Evolutionary conservation across 2,888 invertebrate species (phyloP), one percentile per base, ranked within the genome.

Genomic region (Cosmia trapezina): DNA sequence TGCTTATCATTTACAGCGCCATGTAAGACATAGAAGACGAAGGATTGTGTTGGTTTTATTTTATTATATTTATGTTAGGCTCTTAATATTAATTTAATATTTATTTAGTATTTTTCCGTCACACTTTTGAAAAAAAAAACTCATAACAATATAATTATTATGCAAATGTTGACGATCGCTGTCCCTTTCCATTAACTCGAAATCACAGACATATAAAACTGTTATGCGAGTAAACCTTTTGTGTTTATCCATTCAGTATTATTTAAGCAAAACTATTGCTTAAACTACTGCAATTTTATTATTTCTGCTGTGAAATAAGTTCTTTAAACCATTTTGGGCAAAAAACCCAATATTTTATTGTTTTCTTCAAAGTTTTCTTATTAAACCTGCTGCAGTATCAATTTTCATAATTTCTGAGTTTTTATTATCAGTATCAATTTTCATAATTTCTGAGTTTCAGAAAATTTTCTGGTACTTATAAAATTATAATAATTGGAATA

Each of bases 121-220:
- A 17, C 3, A 28, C 11, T 17, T 47, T 28, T 12, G 2, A 17
- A n/a, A 49, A 33, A 51, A 33, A 12, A 28, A 28, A 7, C 19
- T 47, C 12, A 53, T 22, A 12, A 11, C 5, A 45, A 12, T 14
- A 53, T 12, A 11, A 12, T 4, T 3, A 11, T n/a, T 43, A 41
- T 28, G 28, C n/a, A 57, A 65, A 65, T 14, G 57, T 65, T 56
- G 65, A 43, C 41, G 41, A 43, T 56, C 3, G 19, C 28, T 65
- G 64, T 2, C 11, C 4, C 11, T 2, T 17, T 22, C 22, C 8
- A 22, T 8, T 3, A 28, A 28, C 3, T 28, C 2, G 2, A 41
- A 41, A 54, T 54, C 19, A 19, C 56, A 43, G 28, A 43, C 0
- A 19, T 37, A 37, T 37, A 41, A 41, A 41, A 41, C 41, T 41